Percentiles rank a stretch among this genome's conserved stretches.
Evolutionary conservation across 2,797 vertebrate genomes (phyloP).

Genomic region (Rhinophrynus dorsalis): DNA sequence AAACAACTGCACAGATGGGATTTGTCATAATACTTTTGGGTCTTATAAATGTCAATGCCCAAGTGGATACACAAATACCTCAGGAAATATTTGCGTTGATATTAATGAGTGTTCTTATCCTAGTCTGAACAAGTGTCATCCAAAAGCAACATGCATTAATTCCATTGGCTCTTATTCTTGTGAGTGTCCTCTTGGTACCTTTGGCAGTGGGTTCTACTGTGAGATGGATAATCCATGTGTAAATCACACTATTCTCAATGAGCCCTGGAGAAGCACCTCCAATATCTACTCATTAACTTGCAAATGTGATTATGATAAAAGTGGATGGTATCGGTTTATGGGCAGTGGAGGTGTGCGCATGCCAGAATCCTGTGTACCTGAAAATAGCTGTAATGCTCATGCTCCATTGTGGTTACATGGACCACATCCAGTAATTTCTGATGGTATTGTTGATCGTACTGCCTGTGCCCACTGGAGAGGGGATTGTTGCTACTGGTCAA

Average conservation of each 20-base stretch:
- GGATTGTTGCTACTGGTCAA: constrained; percentile 53
- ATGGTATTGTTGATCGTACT: constrained; percentile 7
- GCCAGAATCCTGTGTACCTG: constrained; percentile 3
- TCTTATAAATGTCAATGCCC: constrained; percentile 2
- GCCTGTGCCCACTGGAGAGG: constrained; percentile 42
- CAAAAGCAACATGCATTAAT: constrained; percentile 52
- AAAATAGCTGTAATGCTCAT: not conserved
- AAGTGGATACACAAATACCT: not conserved
- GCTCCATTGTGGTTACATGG: constrained; percentile 13
- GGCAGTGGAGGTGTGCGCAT: constrained; percentile 4
- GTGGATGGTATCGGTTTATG: constrained; percentile 17
- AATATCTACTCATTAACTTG: not conserved
- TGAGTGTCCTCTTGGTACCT: constrained; percentile 31
- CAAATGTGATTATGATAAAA: constrained; percentile 25
- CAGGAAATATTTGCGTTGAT: constrained; percentile 43
- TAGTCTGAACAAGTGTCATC: constrained; percentile 34
- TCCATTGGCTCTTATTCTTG: constrained; percentile 48
- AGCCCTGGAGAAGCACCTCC: constrained; percentile 53
- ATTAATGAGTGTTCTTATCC: constrained; percentile 61
- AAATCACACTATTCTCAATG: constrained; percentile 27
- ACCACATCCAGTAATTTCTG: not conserved
- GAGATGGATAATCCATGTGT: constrained; percentile 52
- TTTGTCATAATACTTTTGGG: not conserved
- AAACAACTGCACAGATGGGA: not conserved
- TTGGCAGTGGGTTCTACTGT: constrained; percentile 49